Evolutionary conservation across 2,888 invertebrate species (phyloP), one percentile per base, ranked within the genome.

Genomic region (Eilema depressum): DNA sequence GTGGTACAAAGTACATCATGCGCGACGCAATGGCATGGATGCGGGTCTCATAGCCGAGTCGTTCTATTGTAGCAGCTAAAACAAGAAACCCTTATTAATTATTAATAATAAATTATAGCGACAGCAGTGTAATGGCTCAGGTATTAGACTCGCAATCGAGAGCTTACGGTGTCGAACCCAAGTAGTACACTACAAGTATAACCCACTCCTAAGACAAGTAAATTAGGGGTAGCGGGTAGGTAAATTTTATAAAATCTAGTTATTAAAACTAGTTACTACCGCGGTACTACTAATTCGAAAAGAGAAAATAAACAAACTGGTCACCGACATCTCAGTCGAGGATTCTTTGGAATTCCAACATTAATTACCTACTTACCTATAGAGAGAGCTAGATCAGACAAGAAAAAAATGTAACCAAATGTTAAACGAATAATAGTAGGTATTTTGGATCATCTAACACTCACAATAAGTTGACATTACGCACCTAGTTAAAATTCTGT

Each of bases 11-110:
- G 78, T 81, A 88, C 80, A 85, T 53, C 53, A 94, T 94, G 94
- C 94, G 90, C 91, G 91, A 89, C 89, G 90, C 85, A 86, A 87
- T 89, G 84, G 87, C 89, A 86, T 86, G 86, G 88, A 84, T 87
- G 85, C 84, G 82, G 82, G 83, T 92, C 89, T 97, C 96, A 97
- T 93, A 97, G 97, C 90, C 97, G 96, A 88, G 97, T 97, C 85
- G 97, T 97, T 96, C 97, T 96, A 96, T 97, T 97, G 97, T 97
- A 97, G 96, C 97, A 97, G 96, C 97, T 97, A 96, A 93, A 95
- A 95, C 93, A 94, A 94, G 87, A 85, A 88, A 88, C 81, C 83
- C 78, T 80, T 82, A 82, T 92, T 90, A 90, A 84, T 86, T 81
- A 61, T 61, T 28, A 30, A 20, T 28, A 28, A n/a, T 30, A 60